phyloP scores from a whole-genome alignment of 2,888 invertebrate genomes.

The Timandra comae region DNA sequence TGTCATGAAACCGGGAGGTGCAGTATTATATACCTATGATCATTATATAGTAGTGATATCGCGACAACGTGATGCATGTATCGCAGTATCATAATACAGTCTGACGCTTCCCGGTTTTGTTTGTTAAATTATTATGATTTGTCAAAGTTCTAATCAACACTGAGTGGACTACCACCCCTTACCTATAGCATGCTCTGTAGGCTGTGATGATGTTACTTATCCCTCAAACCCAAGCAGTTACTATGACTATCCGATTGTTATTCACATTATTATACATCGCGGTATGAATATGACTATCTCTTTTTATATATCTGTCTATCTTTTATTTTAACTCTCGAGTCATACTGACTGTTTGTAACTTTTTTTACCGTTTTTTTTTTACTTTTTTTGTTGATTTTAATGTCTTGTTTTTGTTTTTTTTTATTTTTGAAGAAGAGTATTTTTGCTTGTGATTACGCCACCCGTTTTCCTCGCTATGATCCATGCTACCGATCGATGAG shows the following conservation, averaged over 20 bases:
- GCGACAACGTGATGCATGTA: conserved; percentile 57
- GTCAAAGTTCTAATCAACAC: conserved; percentile 32
- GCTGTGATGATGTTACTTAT: conserved; percentile 73
- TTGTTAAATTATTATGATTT: conserved; percentile 24
- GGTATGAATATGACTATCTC: conserved; percentile 66
- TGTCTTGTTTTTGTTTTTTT: conserved; percentile 41
- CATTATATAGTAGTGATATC: conserved; percentile 41
- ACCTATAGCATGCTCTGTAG: conserved; percentile 70
- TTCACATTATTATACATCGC: conserved; percentile 63
- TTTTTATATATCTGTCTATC: conserved; percentile 58
- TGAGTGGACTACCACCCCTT: conserved; percentile 54
- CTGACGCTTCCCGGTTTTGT: conserved; percentile 59
- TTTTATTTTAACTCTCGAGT: conserved; percentile 66
- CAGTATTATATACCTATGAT: conserved; percentile 27
- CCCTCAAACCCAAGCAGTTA: conserved; percentile 73
- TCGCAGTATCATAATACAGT: conserved; percentile 48
- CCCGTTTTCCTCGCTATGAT: conserved; percentile 68
- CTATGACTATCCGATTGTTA: conserved; percentile 57
- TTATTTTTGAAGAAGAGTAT: conserved; percentile 59
- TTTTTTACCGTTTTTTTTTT: conserved; percentile 43
- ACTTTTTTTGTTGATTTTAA: conserved; percentile 38
- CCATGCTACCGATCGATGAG: conserved; percentile 42
- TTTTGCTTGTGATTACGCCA: conserved; percentile 73
- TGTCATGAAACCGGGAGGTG: conserved; percentile 56
- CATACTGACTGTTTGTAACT: conserved; percentile 75